A percentile compares a stretch with the other conserved stretches of the same genome.
Evolutionary conservation across 2,113 vertebrate species (phyloP).

Genomic region (Callospermophilus lateralis): DNA sequence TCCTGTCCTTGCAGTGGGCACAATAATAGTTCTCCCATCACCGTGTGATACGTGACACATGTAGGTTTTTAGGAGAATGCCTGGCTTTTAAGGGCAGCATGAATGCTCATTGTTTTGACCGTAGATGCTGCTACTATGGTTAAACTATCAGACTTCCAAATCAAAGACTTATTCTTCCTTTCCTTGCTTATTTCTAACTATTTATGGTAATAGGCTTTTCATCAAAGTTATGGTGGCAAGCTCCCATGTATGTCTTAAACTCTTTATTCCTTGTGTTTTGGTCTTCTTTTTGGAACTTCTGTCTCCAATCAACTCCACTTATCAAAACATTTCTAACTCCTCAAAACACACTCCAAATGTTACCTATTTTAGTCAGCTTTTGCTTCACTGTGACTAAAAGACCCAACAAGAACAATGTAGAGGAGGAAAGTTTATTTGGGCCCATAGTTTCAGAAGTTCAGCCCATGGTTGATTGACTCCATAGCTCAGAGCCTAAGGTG

Average conservation of each 20-base stretch:
- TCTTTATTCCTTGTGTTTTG: not conserved
- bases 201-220: not conserved
- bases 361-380: no score
- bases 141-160: not conserved
- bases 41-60: no score
- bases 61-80: not conserved
- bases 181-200: not conserved
- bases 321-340: not conserved
- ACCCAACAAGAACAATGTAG: no score
- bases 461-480: no score
- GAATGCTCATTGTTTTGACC: no score
- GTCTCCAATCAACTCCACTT: not conserved
- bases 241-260: not conserved
- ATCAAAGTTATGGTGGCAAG: accelerated
- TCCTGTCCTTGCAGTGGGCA: not conserved
- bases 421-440: no score
- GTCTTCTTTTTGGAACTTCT: not conserved
- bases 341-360: not conserved
- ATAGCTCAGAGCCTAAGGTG: no score
- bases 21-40: not conserved
- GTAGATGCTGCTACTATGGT: no score
- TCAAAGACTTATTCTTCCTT: not conserved
- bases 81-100: not conserved
- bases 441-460: no score
- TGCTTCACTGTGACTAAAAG: no score